These are phyloP conservation scores for Laterallus jamaicensis DNA, from an alignment of 2,113 vertebrate genomes.

Conservation along the genomic window DNA sequence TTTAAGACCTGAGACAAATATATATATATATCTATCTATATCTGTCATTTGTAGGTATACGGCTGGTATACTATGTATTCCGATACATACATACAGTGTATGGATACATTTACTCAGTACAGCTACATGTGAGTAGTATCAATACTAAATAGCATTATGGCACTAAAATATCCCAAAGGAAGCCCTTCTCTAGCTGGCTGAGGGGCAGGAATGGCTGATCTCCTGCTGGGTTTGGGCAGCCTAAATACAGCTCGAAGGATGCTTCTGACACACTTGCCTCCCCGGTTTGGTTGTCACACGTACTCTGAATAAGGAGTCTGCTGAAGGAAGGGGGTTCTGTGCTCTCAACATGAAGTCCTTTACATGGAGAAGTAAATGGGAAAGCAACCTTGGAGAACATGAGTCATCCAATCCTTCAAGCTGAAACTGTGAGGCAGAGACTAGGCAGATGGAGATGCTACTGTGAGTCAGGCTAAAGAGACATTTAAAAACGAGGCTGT, in stretches of 20 bases:
- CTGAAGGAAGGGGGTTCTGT: not conserved
- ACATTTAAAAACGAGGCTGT: not conserved
- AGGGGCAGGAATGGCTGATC: not conserved
- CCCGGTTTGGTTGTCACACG: not conserved
- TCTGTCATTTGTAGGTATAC: not conserved
- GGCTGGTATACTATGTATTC: not conserved
- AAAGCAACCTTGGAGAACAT: conserved; percentile 12
- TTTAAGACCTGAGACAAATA: not conserved
- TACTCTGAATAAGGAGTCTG: not conserved
- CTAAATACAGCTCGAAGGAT: conserved; percentile 34
- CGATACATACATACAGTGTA: not conserved
- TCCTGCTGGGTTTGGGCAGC: not conserved
- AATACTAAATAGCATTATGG: not conserved
- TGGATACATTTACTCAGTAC: not conserved
- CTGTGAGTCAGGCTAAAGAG: not conserved
- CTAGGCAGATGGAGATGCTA: conserved; percentile 18
- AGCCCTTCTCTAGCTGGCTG: not conserved
- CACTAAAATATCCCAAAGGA: not conserved
- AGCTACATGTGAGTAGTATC: not conserved
- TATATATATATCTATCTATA: not conserved
- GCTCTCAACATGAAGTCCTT: not conserved
- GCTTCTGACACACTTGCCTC: not conserved
- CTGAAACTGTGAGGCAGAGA: not conserved
- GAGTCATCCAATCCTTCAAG: not conserved
- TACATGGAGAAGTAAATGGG: not conserved